Percentiles rank a stretch among this genome's conserved stretches.
Evolutionary conservation across 2,888 invertebrate species (phyloP).

Genomic region (Cheilosia scutellata): DNA sequence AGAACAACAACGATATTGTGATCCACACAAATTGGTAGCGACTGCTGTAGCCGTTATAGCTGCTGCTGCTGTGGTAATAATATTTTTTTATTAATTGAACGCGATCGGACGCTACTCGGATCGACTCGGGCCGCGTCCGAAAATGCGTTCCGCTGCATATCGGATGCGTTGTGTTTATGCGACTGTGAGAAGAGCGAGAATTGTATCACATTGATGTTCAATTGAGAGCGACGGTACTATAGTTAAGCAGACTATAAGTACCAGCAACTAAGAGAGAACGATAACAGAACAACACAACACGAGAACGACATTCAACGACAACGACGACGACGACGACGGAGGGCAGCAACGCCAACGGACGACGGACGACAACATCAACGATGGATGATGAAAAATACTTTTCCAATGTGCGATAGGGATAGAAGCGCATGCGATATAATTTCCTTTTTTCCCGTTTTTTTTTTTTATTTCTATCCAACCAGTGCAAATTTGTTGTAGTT

Average conservation of each 20-base stretch:
- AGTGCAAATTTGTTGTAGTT: constrained; percentile 63
- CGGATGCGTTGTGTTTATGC: constrained; percentile 84
- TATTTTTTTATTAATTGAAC: constrained; percentile 82
- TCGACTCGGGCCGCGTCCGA: constrained; percentile 85
- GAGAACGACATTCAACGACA: constrained; percentile 68
- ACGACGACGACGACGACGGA: constrained; percentile 31
- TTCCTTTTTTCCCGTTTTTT: constrained; percentile 66
- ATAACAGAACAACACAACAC: constrained; percentile 52
- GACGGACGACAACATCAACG: constrained; percentile 72
- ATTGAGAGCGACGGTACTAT: constrained; percentile 78
- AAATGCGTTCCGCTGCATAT: constrained; percentile 85
- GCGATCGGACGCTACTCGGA: constrained; percentile 85
- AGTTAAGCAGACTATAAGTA: constrained; percentile 6
- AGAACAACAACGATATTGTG: constrained; percentile 19
- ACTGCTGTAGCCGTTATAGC: constrained; percentile 53
- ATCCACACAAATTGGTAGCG: constrained; percentile 57
- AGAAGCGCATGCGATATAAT: constrained; percentile 79
- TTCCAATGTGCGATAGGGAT: constrained; percentile 78
- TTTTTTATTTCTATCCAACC: constrained; percentile 57
- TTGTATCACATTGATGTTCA: constrained; percentile 82
- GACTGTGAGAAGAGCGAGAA: constrained; percentile 83
- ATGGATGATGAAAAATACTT: constrained; percentile 75
- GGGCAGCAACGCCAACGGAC: constrained; percentile 78
- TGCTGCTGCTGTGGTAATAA: constrained; percentile 76
- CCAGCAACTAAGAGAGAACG: constrained; percentile 64